These are phyloP conservation scores for Hemibagrus wyckioides DNA, from an alignment of 2,113 vertebrate species.

Conservation along the genomic window DNA sequence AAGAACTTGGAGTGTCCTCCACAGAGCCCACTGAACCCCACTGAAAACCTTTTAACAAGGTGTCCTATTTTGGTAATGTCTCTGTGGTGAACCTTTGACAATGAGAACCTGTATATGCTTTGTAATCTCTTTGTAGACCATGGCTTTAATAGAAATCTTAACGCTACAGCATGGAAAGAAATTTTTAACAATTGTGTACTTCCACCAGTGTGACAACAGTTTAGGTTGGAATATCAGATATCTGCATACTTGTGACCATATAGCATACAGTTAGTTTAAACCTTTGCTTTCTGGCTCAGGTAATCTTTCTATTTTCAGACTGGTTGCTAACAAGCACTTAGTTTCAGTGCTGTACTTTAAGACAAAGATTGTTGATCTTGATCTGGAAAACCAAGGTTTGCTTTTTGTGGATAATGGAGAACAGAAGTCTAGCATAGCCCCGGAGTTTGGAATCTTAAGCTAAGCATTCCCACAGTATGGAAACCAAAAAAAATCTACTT, in stretches of 20 bases:
- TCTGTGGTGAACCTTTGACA: too few species aligned
- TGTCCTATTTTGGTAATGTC: too few species aligned
- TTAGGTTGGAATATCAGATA: neutral
- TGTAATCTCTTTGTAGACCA: too few species aligned
- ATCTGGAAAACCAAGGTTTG: slow-evolving; percentile 10
- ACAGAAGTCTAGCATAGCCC: neutral
- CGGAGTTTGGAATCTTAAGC: neutral
- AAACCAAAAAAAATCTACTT: neutral
- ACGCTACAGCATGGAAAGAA: too few species aligned
- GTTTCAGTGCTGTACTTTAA: neutral
- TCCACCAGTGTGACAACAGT: neutral
- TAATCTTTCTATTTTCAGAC: neutral
- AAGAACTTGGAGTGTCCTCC: too few species aligned
- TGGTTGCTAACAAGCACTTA: neutral
- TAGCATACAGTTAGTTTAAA: neutral
- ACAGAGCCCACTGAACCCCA: too few species aligned
- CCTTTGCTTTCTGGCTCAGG: neutral
- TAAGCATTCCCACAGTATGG: neutral
- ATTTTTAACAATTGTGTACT: neutral
- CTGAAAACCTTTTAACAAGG: too few species aligned
- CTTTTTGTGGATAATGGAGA: neutral
- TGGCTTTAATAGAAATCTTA: too few species aligned
- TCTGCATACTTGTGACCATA: neutral
- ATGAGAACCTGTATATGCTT: too few species aligned
- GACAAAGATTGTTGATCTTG: neutral